phyloP scores from a whole-genome alignment of 2,888 invertebrate genomes.

The Pediacus dermestoides region DNA sequence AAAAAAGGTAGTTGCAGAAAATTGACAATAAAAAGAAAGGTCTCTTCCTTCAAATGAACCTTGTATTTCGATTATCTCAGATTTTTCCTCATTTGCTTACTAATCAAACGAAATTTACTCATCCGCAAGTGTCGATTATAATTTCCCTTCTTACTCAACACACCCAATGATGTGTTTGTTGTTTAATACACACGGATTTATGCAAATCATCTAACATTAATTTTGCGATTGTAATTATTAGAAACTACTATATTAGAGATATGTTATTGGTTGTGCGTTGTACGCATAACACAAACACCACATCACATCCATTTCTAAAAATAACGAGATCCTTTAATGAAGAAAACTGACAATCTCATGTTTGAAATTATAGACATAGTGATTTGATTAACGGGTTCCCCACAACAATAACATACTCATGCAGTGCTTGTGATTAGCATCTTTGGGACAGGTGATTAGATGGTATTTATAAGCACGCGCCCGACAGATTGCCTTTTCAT shows the following conservation, averaged over 20 bases:
- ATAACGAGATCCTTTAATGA: slow-evolving; percentile 11
- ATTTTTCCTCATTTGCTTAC: too few relatives aligned
- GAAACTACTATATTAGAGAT: background rate
- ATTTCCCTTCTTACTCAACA: too few relatives aligned
- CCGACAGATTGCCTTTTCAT: slow-evolving; percentile 17
- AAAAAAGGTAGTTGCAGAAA: too few relatives aligned
- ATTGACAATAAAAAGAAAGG: too few relatives aligned
- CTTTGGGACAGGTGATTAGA: slow-evolving; percentile 27
- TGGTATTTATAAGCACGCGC: slow-evolving; percentile 26
- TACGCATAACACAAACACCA: too few relatives aligned
- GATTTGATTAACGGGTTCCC: slow-evolving; percentile 22
- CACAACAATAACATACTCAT: slow-evolving; percentile 21
- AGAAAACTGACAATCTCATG: slow-evolving; percentile 14
- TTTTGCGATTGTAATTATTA: background rate
- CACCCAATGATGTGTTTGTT: too few relatives aligned
- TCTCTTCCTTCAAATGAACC: too few relatives aligned
- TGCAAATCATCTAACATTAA: slow-evolving; percentile 2
- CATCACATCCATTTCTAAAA: slow-evolving; percentile 8
- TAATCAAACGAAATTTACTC: too few relatives aligned
- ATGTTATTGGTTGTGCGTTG: background rate
- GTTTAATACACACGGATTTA: too few relatives aligned
- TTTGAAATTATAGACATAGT: slow-evolving; percentile 15
- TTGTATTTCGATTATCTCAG: too few relatives aligned
- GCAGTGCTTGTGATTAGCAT: slow-evolving; percentile 27
- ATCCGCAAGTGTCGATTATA: too few relatives aligned